phyloP scores from a whole-genome alignment of 2,888 invertebrate species.

The Scaptomyza tumidula region DNA sequence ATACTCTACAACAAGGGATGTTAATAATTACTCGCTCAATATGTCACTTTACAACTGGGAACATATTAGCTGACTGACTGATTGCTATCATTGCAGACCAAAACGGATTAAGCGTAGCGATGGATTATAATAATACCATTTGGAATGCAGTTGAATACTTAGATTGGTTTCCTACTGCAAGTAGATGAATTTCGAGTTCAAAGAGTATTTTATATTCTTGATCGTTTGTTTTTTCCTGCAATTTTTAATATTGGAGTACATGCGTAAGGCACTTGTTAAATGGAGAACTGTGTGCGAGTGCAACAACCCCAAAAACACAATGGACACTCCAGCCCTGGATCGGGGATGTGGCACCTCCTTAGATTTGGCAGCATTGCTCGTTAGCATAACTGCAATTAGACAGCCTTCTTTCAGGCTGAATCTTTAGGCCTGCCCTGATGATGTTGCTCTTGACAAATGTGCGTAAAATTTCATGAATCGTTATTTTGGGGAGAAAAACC shows the following conservation, averaged over 20 bases:
- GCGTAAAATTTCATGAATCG: slow-evolving; percentile 75
- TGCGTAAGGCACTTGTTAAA: slow-evolving; percentile 67
- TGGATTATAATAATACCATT: background rate
- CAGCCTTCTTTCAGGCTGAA: slow-evolving; percentile 15
- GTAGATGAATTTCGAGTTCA: too few species aligned
- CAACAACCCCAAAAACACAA: background rate
- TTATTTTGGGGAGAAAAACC: slow-evolving; percentile 53
- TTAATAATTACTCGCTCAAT: too few species aligned
- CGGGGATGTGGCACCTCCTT: background rate
- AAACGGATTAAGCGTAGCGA: background rate
- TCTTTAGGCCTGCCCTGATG: background rate
- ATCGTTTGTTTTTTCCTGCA: background rate
- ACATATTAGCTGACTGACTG: background rate
- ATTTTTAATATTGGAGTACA: slow-evolving; percentile 19
- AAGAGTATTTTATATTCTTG: slow-evolving; percentile 13
- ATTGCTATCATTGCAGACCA: background rate
- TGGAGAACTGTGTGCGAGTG: slow-evolving; percentile 33
- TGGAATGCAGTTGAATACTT: background rate
- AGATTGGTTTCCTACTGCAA: too few species aligned
- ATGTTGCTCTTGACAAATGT: slow-evolving; percentile 70
- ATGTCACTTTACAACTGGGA: too few species aligned
- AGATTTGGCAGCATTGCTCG: slow-evolving; percentile 46
- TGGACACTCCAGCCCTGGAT: slow-evolving; percentile 31
- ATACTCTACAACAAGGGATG: background rate
- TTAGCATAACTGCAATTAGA: slow-evolving; percentile 76